phyloP scores from a whole-genome alignment of 2,888 invertebrate species.

The Uropetala carovei region DNA sequence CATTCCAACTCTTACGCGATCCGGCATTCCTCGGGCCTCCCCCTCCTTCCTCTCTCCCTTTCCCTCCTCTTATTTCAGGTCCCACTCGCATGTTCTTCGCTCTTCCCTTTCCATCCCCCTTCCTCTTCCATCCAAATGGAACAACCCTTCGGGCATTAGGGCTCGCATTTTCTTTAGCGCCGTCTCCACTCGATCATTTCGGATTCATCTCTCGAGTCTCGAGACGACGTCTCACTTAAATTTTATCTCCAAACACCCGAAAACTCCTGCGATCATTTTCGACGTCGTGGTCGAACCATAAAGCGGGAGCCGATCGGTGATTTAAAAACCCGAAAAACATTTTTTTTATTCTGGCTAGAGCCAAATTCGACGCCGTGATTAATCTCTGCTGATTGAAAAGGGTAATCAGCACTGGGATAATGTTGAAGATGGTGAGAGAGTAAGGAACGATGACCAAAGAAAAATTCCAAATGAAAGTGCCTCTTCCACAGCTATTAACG shows the following conservation, averaged over 20 bases:
- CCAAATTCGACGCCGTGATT: too few species aligned
- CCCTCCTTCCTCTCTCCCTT: background rate
- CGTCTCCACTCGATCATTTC: constrained; percentile 32
- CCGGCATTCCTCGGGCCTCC: background rate
- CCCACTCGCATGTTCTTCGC: too few species aligned
- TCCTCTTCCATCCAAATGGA: background rate
- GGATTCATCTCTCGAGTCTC: constrained; percentile 4
- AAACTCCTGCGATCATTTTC: background rate
- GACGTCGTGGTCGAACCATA: background rate
- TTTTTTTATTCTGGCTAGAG: too few species aligned
- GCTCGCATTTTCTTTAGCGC: background rate
- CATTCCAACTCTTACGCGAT: background rate
- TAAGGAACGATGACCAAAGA: too few species aligned
- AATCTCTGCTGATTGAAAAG: background rate
- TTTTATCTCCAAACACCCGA: background rate
- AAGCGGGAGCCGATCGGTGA: background rate
- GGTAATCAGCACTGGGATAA: background rate
- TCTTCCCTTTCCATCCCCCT: too few species aligned
- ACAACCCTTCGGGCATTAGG: background rate
- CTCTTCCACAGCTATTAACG: too few species aligned
- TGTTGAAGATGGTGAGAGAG: background rate
- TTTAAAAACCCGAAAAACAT: background rate
- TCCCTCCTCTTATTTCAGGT: too few species aligned
- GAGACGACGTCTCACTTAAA: background rate
- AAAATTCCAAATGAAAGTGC: too few species aligned